Evolutionary conservation across 2,797 vertebrate species (phyloP).

Genomic region (Thunnus albacares): DNA sequence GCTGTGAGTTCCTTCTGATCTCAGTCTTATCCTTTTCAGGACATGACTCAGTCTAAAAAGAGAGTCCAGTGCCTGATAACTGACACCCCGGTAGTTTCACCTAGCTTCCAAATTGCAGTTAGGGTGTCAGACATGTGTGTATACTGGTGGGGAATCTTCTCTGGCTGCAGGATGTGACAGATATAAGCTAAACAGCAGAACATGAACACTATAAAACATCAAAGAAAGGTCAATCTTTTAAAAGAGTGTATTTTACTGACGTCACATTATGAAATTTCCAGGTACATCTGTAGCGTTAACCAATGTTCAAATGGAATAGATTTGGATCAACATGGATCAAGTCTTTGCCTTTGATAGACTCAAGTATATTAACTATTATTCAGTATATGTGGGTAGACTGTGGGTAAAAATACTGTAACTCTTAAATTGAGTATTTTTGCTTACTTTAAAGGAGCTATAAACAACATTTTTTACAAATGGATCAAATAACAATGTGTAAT

Average conservation of each 20-base stretch:
- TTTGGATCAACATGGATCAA: slow-evolving; percentile 6
- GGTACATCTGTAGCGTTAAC: neutral
- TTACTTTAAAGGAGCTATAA: neutral
- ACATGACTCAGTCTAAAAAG: neutral
- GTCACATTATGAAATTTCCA: neutral
- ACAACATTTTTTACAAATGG: neutral
- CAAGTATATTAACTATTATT: neutral
- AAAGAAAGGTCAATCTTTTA: neutral
- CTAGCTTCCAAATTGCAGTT: slow-evolving; percentile 8
- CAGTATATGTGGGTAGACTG: neutral
- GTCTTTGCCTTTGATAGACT: neutral
- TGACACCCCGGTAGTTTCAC: neutral
- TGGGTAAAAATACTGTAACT: neutral
- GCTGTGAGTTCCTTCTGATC: slow-evolving; percentile 76
- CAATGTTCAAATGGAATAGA: neutral
- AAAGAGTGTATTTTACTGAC: neutral
- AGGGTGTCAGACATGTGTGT: neutral
- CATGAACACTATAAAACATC: neutral
- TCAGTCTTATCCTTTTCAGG: neutral
- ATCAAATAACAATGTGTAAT: neutral
- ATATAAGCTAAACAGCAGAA: slow-evolving; percentile 4
- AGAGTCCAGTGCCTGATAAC: neutral
- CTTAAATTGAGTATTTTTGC: no score
- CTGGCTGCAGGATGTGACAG: neutral
- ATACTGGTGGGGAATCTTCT: neutral